These are phyloP conservation scores for Zaprionus ghesquierei DNA, from an alignment of 1,140 invertebrate species.

Conservation along the genomic window DNA sequence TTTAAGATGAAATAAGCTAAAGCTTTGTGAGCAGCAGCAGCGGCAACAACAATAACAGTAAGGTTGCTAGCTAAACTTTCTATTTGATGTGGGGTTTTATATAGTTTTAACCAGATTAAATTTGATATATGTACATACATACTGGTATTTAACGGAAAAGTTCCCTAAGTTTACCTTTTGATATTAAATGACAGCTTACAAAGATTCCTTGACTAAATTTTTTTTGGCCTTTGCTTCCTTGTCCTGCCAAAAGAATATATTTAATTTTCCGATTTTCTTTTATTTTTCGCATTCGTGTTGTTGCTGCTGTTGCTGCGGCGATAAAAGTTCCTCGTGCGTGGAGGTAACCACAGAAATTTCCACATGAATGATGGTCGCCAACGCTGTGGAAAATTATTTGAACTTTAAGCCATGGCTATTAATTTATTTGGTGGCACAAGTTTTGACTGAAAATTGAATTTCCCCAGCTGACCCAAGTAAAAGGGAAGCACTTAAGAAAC, in stretches of 20 bases:
- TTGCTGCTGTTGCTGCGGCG: background rate
- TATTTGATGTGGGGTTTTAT: background rate
- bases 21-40: no score
- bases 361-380: slow-evolving; percentile 43
- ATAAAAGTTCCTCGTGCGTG: slow-evolving; percentile 51
- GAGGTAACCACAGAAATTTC: slow-evolving; percentile 50
- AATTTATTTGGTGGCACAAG: slow-evolving; percentile 7
- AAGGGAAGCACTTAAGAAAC: no score
- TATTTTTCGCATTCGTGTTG: background rate
- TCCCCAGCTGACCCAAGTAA: no score
- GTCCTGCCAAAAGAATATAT: background rate
- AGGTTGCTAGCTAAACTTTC: background rate
- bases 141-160: no score
- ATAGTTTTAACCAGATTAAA: background rate
- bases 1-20: no score
- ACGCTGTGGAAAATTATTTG: slow-evolving; percentile 25
- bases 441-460: background rate
- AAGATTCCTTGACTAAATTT: background rate
- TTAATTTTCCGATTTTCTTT: background rate
- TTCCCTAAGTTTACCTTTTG: no score
- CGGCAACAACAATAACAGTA: slow-evolving; percentile 3
- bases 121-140: no score
- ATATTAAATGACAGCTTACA: background rate
- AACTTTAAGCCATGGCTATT: slow-evolving; percentile 39
- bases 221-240: background rate